Evolutionary conservation across 2,797 vertebrate species (phyloP).

Genomic region (Hippocampus kuda): DNA sequence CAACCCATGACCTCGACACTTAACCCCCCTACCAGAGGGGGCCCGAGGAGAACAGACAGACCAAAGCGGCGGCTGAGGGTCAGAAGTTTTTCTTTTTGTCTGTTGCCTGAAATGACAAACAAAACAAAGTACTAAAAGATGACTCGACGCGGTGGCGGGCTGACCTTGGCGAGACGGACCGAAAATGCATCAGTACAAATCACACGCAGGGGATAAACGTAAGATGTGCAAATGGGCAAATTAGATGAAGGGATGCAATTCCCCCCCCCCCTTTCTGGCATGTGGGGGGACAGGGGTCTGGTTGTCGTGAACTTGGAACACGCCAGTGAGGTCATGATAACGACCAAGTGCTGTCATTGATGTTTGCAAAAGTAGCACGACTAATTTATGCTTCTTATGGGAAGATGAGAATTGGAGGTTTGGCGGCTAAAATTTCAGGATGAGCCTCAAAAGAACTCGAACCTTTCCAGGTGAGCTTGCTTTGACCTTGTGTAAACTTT

Average conservation of each 20-base stretch:
- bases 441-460: background rate
- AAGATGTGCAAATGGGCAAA: background rate
- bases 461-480: background rate
- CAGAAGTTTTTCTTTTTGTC: constrained; percentile 47
- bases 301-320: background rate
- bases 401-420: background rate
- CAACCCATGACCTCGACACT: constrained; percentile 42
- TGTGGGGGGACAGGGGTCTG: too few species aligned
- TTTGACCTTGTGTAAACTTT: background rate
- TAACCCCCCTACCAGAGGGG: constrained; percentile 20
- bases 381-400: background rate
- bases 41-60: constrained; percentile 25
- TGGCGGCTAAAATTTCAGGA: background rate
- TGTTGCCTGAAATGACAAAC: constrained; percentile 49
- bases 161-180: background rate
- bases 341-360: background rate
- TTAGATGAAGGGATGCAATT: background rate
- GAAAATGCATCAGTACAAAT: background rate
- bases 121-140: background rate
- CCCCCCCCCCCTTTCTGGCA: background rate
- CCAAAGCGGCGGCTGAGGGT: constrained; percentile 25
- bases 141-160: background rate
- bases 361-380: background rate
- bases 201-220: background rate
- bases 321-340: background rate